These are phyloP conservation scores for Myotis yumanensis DNA, from an alignment of 2,113 vertebrate genomes.

Conservation along the genomic window DNA sequence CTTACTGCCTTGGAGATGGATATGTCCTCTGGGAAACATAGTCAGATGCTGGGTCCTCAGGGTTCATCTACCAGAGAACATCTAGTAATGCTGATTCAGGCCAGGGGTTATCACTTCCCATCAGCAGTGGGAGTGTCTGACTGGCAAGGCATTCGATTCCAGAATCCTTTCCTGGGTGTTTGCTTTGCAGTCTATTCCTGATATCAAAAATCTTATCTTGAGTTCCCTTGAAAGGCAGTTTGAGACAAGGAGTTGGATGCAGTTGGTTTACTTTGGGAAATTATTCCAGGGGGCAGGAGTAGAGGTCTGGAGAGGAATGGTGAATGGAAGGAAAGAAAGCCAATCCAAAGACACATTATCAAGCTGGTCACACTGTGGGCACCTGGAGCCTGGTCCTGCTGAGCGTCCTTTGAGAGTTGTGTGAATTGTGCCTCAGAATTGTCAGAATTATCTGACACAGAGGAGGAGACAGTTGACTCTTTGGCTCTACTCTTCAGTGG, in stretches of 20 bases:
- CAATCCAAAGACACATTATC: background rate
- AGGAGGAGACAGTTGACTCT: background rate
- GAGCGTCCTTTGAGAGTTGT: background rate
- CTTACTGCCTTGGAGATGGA: background rate
- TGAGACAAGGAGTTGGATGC: background rate
- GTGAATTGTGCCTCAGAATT: background rate
- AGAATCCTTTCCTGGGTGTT: background rate
- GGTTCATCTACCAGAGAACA: background rate
- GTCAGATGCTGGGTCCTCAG: background rate
- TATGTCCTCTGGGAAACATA: background rate
- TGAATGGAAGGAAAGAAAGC: background rate
- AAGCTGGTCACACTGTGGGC: background rate
- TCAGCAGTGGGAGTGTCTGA: background rate
- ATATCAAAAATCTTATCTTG: background rate
- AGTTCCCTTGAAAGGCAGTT: background rate
- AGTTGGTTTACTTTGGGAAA: slow-evolving; percentile 5
- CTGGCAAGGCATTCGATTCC: background rate
- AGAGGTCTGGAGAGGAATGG: background rate
- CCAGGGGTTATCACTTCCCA: background rate
- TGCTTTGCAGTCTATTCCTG: background rate
- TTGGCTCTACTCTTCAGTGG: background rate
- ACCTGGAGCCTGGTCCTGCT: background rate
- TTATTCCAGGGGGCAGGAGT: background rate
- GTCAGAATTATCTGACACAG: background rate
- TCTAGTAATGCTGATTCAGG: background rate